Evolutionary conservation across 2,888 invertebrate species (phyloP), one percentile per base, ranked within the genome.

Genomic region (Sinotaia quadrata): DNA sequence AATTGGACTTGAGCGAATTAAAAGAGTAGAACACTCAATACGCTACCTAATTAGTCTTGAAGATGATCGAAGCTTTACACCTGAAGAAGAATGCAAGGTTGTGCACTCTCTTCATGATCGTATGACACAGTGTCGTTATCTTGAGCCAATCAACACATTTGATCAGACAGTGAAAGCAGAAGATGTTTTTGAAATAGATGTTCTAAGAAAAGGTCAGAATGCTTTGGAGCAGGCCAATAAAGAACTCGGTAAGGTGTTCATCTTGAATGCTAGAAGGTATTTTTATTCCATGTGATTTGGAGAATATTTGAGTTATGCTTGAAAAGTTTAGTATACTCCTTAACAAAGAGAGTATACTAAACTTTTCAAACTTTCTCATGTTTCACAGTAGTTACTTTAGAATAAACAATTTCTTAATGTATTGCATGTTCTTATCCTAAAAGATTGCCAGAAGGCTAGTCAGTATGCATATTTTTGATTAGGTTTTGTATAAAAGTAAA

Each of bases 91-190:
- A 44, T 62, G 68, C 8, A 72, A 77, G 68, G 75, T 88, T 36
- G 81, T 84, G 4, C 73, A 80, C 4, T 60, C 75, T 24, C 79
- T 98, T 34, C 93, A 95, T 87, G 98, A 98, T 89, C 92, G 93
- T 75, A 97, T 98, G 97, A 97, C 97, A 2, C 80, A 98, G 89
- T 96, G 95, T 85, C 90, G 92, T 67, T 98, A 98, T 82, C 91
- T 91, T 0, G 89, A 91, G 78, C 91, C 92, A 0, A 86, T 92
- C 37, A 84, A 89, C 61, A 90, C 89, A 58, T 92, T 92, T 82
- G 89, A 90, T 67, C 89, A 91, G 75, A 89, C 90, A 49, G 88
- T 90, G 18, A 84, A 86, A 31, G 89, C 91, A 7, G 93, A 94
- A 74, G 90, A 92, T 4, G 94, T 96, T 92, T 93, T 92, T 87